Evolutionary conservation across 2,888 invertebrate species (phyloP).

Genomic region (Chrysodeixis includens): DNA sequence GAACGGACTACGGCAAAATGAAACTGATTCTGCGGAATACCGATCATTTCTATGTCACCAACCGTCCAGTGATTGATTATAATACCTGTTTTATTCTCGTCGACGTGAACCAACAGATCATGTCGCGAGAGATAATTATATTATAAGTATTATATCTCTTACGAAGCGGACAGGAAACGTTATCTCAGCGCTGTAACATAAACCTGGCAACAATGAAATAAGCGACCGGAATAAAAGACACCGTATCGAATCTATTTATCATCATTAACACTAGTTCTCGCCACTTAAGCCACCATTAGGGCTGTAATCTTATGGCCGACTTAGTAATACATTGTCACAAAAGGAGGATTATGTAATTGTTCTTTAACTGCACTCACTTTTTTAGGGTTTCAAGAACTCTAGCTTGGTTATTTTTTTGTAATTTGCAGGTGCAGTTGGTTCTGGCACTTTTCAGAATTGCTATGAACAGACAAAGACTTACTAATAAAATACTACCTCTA

Average conservation of each 20-base stretch:
- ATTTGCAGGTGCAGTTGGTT: no score
- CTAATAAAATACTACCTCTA: neutral
- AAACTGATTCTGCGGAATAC: no score
- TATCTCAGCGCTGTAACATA: slow-evolving; percentile 32
- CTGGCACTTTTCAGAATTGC: no score
- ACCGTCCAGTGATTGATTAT: neutral
- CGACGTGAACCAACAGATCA: neutral
- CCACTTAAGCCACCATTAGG: slow-evolving; percentile 44
- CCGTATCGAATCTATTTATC: slow-evolving; percentile 63
- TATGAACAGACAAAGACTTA: no score
- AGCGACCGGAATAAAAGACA: slow-evolving; percentile 50
- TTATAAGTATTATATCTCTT: neutral
- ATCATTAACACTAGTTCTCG: slow-evolving; percentile 60
- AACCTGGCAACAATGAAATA: slow-evolving; percentile 43
- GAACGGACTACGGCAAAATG: no score
- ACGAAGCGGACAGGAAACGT: slow-evolving; percentile 20
- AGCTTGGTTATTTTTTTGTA: no score
- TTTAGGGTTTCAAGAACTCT: no score
- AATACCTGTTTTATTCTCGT: neutral
- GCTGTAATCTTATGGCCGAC: slow-evolving; percentile 26
- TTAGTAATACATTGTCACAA: neutral
- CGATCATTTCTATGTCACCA: no score
- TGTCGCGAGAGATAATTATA: slow-evolving; percentile 5
- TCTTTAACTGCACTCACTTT: no score
- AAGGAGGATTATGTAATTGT: neutral